These are phyloP conservation scores for Chrysomallon squamiferum DNA, from an alignment of 1,140 invertebrate species.

Conservation along the genomic window DNA sequence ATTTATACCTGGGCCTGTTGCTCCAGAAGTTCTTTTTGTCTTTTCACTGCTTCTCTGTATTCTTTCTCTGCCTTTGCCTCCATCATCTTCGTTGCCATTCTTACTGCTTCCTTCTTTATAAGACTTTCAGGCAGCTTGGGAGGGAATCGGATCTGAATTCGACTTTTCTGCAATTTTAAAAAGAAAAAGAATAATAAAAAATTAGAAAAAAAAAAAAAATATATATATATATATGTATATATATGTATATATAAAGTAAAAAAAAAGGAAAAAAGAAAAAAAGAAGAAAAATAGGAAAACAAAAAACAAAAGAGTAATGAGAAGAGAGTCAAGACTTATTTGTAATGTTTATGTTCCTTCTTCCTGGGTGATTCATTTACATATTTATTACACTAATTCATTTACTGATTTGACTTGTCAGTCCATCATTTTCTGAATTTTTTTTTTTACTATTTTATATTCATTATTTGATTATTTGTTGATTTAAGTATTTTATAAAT, in stretches of 20 bases:
- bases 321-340: too few relatives aligned
- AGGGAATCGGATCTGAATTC: slow-evolving; percentile 48
- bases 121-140: slow-evolving; percentile 45
- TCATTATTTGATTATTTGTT: too few relatives aligned
- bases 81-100: slow-evolving; percentile 42
- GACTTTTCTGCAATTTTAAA: slow-evolving; percentile 41
- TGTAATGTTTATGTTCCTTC: too few relatives aligned
- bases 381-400: too few relatives aligned
- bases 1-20: slow-evolving; percentile 35
- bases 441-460: too few relatives aligned
- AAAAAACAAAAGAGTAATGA: too few relatives aligned
- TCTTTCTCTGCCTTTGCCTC: slow-evolving; percentile 48
- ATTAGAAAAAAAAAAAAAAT: neutral
- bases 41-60: slow-evolving; percentile 40
- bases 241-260: neutral
- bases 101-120: slow-evolving; percentile 50
- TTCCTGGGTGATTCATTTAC: too few relatives aligned
- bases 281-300: too few relatives aligned
- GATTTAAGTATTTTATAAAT: too few relatives aligned
- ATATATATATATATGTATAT: neutral
- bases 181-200: neutral
- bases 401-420: too few relatives aligned
- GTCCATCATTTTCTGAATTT: too few relatives aligned
- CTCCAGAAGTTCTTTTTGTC: slow-evolving; percentile 43
- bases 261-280: neutral